phyloP scores from a whole-genome alignment of 1,140 invertebrate species.

The Drosophila navojoa region DNA sequence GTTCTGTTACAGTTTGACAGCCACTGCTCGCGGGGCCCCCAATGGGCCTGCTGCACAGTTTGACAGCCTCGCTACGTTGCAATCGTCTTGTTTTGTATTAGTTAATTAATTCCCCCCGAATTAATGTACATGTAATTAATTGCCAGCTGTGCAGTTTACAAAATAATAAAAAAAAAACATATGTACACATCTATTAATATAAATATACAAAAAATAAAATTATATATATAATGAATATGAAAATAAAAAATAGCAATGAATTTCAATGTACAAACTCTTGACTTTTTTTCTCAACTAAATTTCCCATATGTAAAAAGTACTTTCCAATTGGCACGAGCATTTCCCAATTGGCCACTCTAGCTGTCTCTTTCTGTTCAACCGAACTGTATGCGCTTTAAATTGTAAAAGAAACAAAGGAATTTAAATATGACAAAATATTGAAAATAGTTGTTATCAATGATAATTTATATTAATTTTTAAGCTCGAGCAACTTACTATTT shows the following conservation, averaged over 20 bases:
- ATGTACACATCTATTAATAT: constrained; percentile 41
- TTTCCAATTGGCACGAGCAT: background rate
- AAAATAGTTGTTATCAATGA: no score
- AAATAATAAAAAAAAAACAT: constrained; percentile 23
- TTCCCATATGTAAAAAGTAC: background rate
- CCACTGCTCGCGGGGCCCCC: background rate
- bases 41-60: constrained; percentile 7
- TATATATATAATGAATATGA: constrained; percentile 30
- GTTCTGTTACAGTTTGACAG: constrained; percentile 9
- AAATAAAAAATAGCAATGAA: constrained; percentile 66
- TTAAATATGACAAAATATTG: no score
- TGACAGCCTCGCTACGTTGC: constrained; percentile 12
- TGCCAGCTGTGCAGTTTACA: constrained; percentile 45
- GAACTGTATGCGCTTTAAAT: no score
- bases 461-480: no score
- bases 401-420: no score
- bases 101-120: constrained; percentile 15
- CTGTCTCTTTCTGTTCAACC: no score
- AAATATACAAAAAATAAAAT: constrained; percentile 24
- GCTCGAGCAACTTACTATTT: no score
- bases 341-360: background rate
- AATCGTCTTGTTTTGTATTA: constrained; percentile 32
- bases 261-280: constrained; percentile 53
- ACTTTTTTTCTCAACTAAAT: background rate
- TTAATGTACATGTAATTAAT: constrained; percentile 27